Conservation (phyloP, 2,113 vertebrate genomes). For the Trachemys scripta region DNA sequence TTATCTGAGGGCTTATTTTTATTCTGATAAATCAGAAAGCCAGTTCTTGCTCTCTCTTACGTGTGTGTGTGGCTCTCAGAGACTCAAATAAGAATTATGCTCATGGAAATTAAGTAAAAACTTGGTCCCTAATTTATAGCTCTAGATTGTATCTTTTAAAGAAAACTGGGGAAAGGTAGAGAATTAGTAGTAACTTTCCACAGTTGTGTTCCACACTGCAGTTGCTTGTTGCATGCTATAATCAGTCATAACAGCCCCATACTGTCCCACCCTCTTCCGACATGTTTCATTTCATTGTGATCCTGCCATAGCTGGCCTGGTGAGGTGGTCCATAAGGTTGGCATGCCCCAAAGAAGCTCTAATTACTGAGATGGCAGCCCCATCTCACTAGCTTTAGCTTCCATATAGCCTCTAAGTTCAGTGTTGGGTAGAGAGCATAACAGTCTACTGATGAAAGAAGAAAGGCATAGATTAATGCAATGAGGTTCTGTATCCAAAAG, state of each 20-base stretch:
- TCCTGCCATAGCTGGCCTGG: neutral
- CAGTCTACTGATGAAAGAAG: neutral
- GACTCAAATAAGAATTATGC: neutral
- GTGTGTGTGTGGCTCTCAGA: neutral
- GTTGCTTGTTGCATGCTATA: too few species aligned
- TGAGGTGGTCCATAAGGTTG: neutral
- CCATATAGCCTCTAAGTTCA: rapidly evolving
- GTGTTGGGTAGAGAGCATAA: rapidly evolving
- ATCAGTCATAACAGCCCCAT: neutral
- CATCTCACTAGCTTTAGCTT: rapidly evolving
- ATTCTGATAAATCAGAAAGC: neutral
- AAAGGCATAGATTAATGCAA: neutral
- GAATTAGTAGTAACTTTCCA: neutral
- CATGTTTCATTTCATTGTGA: neutral
- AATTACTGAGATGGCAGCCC: neutral
- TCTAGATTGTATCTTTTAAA: neutral
- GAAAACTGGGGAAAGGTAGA: neutral
- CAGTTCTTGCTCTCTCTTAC: neutral
- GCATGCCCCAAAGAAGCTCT: neutral
- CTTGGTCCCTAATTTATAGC: neutral
- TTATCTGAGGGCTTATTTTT: constrained; percentile 9
- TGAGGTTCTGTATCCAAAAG: neutral
- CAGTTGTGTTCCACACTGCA: too few species aligned
- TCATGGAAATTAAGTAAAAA: neutral
- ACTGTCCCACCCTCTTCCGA: neutral